phyloP scores from a whole-genome alignment of 2,113 vertebrate species.

The Platanista minor region DNA sequence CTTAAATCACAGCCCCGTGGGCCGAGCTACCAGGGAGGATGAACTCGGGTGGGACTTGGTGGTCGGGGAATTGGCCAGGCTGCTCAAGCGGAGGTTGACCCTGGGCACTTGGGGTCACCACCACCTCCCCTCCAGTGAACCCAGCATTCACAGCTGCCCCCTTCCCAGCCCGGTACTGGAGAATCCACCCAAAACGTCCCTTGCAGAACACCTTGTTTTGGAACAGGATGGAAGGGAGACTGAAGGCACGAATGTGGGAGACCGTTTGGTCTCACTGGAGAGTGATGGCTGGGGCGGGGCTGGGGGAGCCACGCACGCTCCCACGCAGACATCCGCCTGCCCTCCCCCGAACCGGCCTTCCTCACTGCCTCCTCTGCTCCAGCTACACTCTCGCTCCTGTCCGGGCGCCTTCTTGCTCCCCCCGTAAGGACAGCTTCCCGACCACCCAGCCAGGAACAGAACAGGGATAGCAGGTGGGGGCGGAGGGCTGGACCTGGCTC shows the following conservation, averaged over 20 bases:
- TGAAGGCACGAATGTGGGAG: no score
- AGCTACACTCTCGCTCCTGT: no score
- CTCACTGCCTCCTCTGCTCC: not conserved
- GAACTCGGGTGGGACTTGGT: not conserved
- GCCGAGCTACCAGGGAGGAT: not conserved
- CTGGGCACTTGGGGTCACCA: fast-evolving
- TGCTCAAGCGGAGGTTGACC: not conserved
- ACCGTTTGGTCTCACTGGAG: not conserved
- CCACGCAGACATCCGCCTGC: fast-evolving
- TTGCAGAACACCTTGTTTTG: not conserved
- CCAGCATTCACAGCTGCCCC: not conserved
- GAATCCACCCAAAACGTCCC: not conserved
- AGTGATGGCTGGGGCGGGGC: not conserved
- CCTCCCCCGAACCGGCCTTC: not conserved
- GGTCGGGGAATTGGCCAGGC: not conserved
- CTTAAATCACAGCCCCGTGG: not conserved
- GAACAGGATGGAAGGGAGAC: not conserved
- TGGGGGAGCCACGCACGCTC: fast-evolving
- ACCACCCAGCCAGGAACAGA: not conserved
- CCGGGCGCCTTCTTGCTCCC: not conserved
- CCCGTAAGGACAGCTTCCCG: fast-evolving
- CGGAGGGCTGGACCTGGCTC: not conserved
- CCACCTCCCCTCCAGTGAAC: fast-evolving
- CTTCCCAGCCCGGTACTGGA: not conserved
- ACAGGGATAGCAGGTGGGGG: not conserved